Conservation (phyloP, 2,888 invertebrate species). For the Parnassius apollo region DNA sequence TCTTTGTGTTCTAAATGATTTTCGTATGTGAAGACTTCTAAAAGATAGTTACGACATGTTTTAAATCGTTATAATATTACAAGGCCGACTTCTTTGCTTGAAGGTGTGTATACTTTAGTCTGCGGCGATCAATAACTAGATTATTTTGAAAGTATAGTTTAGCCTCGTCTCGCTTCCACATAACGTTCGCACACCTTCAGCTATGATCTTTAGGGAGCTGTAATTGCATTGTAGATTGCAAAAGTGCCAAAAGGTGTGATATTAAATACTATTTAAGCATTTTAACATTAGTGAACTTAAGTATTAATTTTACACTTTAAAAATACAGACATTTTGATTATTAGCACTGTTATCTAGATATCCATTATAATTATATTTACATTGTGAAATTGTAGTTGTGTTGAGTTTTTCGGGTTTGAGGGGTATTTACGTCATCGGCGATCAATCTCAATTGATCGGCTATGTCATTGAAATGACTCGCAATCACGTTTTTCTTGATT, state of each 20-base stretch:
- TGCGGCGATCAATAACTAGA: constrained; percentile 1
- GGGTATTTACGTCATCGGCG: constrained; percentile 23
- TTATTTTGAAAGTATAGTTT: constrained; percentile 11
- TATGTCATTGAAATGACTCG: constrained; percentile 9
- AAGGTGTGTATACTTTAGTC: constrained; percentile 1
- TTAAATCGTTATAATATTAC: background rate
- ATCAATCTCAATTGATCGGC: constrained; percentile 25
- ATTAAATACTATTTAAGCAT: no score
- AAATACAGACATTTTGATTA: background rate
- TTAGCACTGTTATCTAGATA: constrained; percentile 5
- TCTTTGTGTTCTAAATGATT: no score
- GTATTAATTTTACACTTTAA: no score
- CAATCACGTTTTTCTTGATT: constrained; percentile 20
- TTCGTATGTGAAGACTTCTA: no score
- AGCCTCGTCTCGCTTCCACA: constrained; percentile 2
- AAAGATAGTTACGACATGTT: constrained; percentile 2
- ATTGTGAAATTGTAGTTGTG: background rate
- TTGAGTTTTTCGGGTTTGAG: background rate
- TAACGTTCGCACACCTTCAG: background rate
- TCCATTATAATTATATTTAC: background rate
- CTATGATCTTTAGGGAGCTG: background rate
- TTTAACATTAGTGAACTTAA: no score
- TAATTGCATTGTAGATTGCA: background rate
- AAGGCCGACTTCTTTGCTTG: constrained; percentile 2
- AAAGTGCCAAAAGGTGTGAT: constrained; percentile 9